Percentiles rank a stretch among this genome's conserved stretches.
Conservation (phyloP, 2,888 invertebrate genomes). For the Chelonus formosanus region DNA sequence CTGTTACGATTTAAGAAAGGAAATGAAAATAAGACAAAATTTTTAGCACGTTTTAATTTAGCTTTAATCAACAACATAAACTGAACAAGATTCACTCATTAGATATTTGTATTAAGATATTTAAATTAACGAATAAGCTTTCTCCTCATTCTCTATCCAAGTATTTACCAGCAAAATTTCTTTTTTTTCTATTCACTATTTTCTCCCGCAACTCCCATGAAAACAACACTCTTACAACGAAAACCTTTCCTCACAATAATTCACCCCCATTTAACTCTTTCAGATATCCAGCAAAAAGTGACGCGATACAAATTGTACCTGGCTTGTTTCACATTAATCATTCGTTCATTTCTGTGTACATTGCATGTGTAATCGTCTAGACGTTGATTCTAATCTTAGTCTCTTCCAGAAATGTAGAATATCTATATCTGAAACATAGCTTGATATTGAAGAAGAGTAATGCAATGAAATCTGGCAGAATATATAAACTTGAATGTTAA, state of each 20-base stretch:
- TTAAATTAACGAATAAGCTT: too few species aligned
- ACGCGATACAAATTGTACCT: slow-evolving; percentile 60
- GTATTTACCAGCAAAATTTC: too few species aligned
- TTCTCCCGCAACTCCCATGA: slow-evolving; percentile 19
- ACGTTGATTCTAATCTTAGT: neutral
- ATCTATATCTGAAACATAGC: neutral
- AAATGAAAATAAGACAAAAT: too few species aligned
- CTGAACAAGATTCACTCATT: too few species aligned
- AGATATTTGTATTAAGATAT: too few species aligned
- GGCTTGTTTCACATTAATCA: slow-evolving; percentile 58
- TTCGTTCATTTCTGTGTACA: slow-evolving; percentile 31
- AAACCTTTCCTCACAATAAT: slow-evolving; percentile 51
- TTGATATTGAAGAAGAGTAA: too few species aligned
- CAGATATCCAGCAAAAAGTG: slow-evolving; percentile 53
- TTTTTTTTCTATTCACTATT: neutral
- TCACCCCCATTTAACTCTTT: slow-evolving; percentile 44
- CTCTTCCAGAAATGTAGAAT: neutral
- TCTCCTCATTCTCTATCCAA: too few species aligned
- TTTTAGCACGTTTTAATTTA: too few species aligned
- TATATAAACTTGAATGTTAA: slow-evolving; percentile 17
- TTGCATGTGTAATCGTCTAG: slow-evolving; percentile 13
- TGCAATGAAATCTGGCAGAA: neutral
- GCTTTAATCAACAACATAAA: too few species aligned
- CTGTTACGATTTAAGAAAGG: too few species aligned
- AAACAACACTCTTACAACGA: slow-evolving; percentile 35